Conservation (phyloP, 1,140 invertebrate species). For the Andricus grossulariae region DNA sequence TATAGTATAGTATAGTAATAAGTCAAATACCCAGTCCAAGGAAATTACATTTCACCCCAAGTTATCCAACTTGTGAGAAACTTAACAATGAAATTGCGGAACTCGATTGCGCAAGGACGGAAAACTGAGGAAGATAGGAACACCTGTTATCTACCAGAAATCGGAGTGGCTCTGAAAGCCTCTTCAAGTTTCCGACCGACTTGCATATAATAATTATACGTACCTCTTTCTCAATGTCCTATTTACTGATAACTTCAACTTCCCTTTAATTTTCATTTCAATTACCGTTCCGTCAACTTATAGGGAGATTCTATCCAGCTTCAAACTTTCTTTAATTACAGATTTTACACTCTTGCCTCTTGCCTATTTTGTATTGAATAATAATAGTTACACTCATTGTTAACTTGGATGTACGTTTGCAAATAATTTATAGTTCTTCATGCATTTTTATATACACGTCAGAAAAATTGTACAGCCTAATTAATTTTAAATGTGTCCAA, state of each 20-base stretch:
- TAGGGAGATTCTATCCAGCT: too few species aligned
- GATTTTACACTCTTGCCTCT: too few species aligned
- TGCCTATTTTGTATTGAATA: too few species aligned
- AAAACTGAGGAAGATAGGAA: constrained; percentile 3
- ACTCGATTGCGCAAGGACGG: constrained; percentile 29
- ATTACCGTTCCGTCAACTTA: neutral
- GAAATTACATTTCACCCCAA: constrained; percentile 21
- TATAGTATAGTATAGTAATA: neutral
- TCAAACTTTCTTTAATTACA: too few species aligned
- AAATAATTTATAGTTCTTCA: too few species aligned
- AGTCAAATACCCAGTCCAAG: constrained; percentile 19
- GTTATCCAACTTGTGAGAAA: constrained; percentile 16
- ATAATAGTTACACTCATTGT: too few species aligned
- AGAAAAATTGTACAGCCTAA: too few species aligned
- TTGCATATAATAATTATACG: neutral
- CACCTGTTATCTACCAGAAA: constrained; percentile 18
- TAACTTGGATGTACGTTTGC: too few species aligned
- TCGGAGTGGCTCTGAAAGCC: constrained; percentile 28
- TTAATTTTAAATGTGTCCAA: too few species aligned
- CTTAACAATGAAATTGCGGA: constrained; percentile 25
- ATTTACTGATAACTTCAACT: neutral
- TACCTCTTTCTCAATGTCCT: neutral
- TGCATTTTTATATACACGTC: too few species aligned
- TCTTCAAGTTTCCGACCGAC: constrained; percentile 15
- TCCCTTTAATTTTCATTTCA: neutral